phyloP scores from a whole-genome alignment of 1,140 invertebrate species.

The Aphelenchoides besseyi region DNA sequence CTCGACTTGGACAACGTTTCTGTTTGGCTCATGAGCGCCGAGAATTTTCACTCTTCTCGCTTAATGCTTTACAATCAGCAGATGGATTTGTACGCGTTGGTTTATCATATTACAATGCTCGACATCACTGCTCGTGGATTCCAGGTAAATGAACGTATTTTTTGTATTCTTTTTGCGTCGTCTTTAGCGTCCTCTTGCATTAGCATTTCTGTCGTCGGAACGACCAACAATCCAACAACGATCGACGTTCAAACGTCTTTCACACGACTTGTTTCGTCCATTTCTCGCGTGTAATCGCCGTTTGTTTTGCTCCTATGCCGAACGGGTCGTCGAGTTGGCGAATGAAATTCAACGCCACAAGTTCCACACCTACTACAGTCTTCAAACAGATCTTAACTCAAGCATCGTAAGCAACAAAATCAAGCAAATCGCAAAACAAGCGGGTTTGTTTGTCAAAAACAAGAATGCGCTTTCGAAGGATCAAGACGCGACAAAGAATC shows the following conservation, averaged over 20 bases:
- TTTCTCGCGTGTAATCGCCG: slow-evolving; percentile 51
- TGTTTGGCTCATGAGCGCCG: slow-evolving; percentile 56
- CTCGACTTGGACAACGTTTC: slow-evolving; percentile 45
- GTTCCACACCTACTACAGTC: slow-evolving; percentile 39
- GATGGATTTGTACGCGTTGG: slow-evolving; percentile 42
- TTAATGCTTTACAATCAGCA: slow-evolving; percentile 48
- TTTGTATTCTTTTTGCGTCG: not conserved
- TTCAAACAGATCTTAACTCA: not conserved
- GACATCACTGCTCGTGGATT: slow-evolving; percentile 55
- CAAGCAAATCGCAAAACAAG: slow-evolving; percentile 42
- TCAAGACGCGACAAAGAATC: not conserved
- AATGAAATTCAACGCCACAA: slow-evolving; percentile 35
- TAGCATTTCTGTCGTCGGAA: slow-evolving; percentile 41
- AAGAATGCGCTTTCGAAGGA: slow-evolving; percentile 14
- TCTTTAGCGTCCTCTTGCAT: slow-evolving; percentile 54
- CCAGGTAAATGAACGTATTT: slow-evolving; percentile 32
- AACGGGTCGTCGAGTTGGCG: slow-evolving; percentile 25
- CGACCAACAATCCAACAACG: slow-evolving; percentile 31
- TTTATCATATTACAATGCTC: slow-evolving; percentile 49
- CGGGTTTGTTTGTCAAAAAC: slow-evolving; percentile 14
- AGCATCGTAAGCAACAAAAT: slow-evolving; percentile 27
- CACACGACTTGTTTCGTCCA: slow-evolving; percentile 35
- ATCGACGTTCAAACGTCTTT: slow-evolving; percentile 27
- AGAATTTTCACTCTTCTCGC: slow-evolving; percentile 51
- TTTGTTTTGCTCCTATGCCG: slow-evolving; percentile 34